A percentile compares a stretch with the other conserved stretches of the same genome.
phyloP scores from a whole-genome alignment of 2,797 vertebrate species.

The Lutjanus argentimaculatus region DNA sequence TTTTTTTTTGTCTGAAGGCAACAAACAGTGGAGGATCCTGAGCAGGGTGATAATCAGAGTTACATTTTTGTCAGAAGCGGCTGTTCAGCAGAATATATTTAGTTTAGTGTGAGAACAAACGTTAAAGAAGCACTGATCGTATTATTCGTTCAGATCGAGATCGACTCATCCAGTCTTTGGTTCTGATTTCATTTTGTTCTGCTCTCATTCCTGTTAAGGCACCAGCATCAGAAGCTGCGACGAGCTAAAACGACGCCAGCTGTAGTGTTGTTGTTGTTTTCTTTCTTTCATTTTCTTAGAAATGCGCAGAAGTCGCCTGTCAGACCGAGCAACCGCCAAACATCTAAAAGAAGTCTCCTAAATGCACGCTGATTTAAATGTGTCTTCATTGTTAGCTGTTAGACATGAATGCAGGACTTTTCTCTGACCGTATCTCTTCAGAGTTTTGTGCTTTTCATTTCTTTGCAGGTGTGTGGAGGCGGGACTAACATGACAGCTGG shows the following conservation, averaged over 20 bases:
- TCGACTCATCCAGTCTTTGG: not conserved
- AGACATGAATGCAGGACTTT: not conserved
- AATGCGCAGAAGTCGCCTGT: not conserved
- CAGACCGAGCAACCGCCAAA: not conserved
- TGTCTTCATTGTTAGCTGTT: not conserved
- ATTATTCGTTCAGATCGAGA: not conserved
- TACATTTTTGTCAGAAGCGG: not conserved
- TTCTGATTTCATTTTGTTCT: constrained; percentile 3
- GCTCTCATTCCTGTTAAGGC: constrained; percentile 9
- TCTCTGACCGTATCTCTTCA: not conserved
- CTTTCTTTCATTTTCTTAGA: too few species aligned
- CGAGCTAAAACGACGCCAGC: not conserved
- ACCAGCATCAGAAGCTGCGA: not conserved
- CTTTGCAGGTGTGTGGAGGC: not conserved
- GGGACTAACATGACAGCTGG: not conserved
- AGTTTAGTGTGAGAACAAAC: constrained; percentile 9
- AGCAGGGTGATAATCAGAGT: not conserved
- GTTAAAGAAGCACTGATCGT: not conserved
- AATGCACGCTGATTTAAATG: not conserved
- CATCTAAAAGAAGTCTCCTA: not conserved
- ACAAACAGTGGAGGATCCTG: not conserved
- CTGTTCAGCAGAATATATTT: constrained; percentile 4
- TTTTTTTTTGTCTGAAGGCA: not conserved
- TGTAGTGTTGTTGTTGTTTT: constrained; percentile 9
- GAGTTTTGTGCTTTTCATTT: not conserved